Base-by-base conservation (phyloP, 2,888 invertebrate genomes). In the Latrodectus hesperus region DNA sequence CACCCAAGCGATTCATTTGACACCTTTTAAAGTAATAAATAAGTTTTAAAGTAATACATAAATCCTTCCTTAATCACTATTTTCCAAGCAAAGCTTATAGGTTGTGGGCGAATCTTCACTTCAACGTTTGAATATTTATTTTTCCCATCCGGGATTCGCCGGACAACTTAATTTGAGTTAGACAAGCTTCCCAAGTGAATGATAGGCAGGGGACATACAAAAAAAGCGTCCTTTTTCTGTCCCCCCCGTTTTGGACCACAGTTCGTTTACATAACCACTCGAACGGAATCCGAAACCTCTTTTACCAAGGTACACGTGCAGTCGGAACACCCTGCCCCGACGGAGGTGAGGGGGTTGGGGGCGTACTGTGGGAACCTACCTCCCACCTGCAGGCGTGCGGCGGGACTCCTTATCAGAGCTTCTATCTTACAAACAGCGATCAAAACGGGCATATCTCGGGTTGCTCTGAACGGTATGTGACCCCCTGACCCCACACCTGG, bases 351-450 rank as follows among this genome's bases (percentile, higher is more conserved):
- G 17, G 74, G 51, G 81, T 38, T 16, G 73, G 81, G 73, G 70
- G 60, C 38, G 12, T 38, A 85, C 60, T 74, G 79, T 85, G 84
- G 84, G 84, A 79, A 85, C 78, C 67, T 17, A 67, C 81, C 77
- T 72, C 82, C 87, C 81, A 75, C 80, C 80, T 75, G 75, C 71
- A 81, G 76, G 78, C 73, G 81, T 75, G 82, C 73, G 82, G 73
- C 73, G 74, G 64, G 70, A 11, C 38, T 53, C 81, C 88, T 88
- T 88, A 88, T 88, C 88, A n/a, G 76, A 16, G 75, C 80, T 83
- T 88, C 88, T 88, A 88, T 88, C 88, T 88, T 88, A 84, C 88
- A 84, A 71, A 38, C 78, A 38, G 73, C 75, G 83, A 82, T 83
- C 79, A 84, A 84, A 84, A 84, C 84, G 84, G 67, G 14, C 60